A percentile compares a stretch with the other conserved stretches of the same genome.
These are phyloP conservation scores for Leptopilina clavipes DNA, from an alignment of 1,140 invertebrate species.

Conservation along the genomic window DNA sequence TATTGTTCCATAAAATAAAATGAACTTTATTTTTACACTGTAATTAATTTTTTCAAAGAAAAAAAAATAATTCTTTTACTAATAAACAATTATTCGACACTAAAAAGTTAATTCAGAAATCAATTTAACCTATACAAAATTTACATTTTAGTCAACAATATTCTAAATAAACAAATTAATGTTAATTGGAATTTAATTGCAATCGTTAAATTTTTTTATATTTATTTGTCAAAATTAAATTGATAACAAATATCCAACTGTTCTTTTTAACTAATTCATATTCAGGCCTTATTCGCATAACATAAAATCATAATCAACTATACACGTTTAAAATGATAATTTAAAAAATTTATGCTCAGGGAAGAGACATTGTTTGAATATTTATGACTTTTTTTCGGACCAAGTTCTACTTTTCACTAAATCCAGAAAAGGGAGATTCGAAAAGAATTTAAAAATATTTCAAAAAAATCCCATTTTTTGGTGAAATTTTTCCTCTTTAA, in stretches of 20 bases:
- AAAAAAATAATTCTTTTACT: no score
- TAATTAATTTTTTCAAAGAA: no score
- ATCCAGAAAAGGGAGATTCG: neutral
- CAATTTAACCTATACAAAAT: no score
- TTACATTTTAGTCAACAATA: no score
- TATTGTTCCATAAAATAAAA: neutral
- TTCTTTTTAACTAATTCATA: neutral
- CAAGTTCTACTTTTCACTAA: neutral
- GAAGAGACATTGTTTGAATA: constrained; percentile 12
- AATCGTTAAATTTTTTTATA: no score
- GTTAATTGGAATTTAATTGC: no score
- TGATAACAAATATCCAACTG: no score
- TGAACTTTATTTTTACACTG: neutral
- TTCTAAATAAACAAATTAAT: no score
- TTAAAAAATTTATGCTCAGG: neutral
- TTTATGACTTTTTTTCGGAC: constrained; percentile 8
- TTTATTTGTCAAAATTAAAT: no score
- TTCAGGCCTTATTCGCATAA: neutral
- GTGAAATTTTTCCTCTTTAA: no score
- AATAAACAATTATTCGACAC: no score
- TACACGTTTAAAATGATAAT: constrained; percentile 1
- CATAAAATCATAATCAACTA: constrained; percentile 1
- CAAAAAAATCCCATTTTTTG: neutral
- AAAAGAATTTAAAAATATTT: neutral
- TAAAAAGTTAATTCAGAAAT: no score